Conservation (phyloP, 1,140 invertebrate species). For the Tyrophagus putrescentiae region DNA sequence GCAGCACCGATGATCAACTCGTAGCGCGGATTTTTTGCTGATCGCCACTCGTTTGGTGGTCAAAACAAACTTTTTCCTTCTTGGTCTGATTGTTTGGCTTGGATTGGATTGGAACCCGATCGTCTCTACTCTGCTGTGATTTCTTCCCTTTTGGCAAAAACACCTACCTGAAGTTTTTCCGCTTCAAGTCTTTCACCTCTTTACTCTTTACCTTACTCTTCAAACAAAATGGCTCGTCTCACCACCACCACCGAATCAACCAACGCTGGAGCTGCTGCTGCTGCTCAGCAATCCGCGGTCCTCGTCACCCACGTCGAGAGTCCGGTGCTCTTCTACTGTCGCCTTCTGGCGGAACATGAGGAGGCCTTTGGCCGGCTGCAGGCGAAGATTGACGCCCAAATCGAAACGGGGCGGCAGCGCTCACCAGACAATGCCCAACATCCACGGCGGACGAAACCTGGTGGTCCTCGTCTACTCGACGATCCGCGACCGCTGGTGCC, state of each 20-base stretch:
- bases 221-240: neutral
- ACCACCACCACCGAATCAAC: too few species aligned
- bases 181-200: neutral
- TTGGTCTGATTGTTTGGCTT: too few species aligned
- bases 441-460: neutral
- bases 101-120: too few species aligned
- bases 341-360: neutral
- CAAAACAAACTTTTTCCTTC: too few species aligned
- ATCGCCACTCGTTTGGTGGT: too few species aligned
- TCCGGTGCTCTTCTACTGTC: slow-evolving; percentile 9
- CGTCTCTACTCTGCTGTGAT: too few species aligned
- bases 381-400: neutral
- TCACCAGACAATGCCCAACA: neutral
- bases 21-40: too few species aligned
- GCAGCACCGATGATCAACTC: too few species aligned
- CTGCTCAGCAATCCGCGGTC: neutral
- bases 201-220: neutral
- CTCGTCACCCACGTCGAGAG: slow-evolving; percentile 5
- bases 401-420: neutral
- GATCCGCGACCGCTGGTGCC: neutral
- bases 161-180: neutral
- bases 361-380: neutral
- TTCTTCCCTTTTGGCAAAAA: too few species aligned
- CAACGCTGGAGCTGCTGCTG: neutral
- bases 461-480: neutral